These are phyloP conservation scores for Parthenolecanium corni DNA, from an alignment of 2,888 invertebrate species.

Conservation along the genomic window DNA sequence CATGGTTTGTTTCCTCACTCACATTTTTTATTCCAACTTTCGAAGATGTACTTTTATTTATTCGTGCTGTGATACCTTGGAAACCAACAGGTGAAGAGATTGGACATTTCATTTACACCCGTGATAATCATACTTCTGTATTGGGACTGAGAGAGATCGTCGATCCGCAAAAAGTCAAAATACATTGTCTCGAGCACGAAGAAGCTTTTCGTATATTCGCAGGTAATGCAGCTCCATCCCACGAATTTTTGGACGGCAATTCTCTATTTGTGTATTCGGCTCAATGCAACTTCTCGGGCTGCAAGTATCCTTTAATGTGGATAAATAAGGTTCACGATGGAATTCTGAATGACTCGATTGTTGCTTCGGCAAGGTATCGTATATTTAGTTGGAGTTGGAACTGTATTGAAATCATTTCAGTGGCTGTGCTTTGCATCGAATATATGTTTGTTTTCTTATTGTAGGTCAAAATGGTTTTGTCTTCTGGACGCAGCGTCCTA, in stretches of 20 bases:
- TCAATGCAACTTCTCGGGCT: conserved; percentile 89
- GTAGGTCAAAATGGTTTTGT: conserved; percentile 50
- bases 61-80: too few species aligned
- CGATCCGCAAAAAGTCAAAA: conserved; percentile 43
- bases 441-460: background rate
- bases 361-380: background rate
- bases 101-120: conserved; percentile 65
- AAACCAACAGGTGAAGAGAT: too few species aligned
- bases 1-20: background rate
- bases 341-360: conserved; percentile 39
- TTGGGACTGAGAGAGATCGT: conserved; percentile 78
- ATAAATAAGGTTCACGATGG: conserved; percentile 53
- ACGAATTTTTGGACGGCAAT: conserved; percentile 35
- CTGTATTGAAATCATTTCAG: conserved; percentile 34
- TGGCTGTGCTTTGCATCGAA: conserved; percentile 35
- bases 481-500: conserved; percentile 77
- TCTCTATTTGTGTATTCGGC: conserved; percentile 77
- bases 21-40: too few species aligned
- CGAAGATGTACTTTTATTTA: too few species aligned
- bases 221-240: too few species aligned
- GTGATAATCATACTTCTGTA: conserved; percentile 92
- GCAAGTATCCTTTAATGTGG: conserved; percentile 71
- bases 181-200: conserved; percentile 48
- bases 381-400: background rate
- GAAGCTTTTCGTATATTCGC: conserved; percentile 41